These are phyloP conservation scores for Haliaeetus leucogaster DNA, from an alignment of 2,113 vertebrate species.

Conservation along the genomic window DNA sequence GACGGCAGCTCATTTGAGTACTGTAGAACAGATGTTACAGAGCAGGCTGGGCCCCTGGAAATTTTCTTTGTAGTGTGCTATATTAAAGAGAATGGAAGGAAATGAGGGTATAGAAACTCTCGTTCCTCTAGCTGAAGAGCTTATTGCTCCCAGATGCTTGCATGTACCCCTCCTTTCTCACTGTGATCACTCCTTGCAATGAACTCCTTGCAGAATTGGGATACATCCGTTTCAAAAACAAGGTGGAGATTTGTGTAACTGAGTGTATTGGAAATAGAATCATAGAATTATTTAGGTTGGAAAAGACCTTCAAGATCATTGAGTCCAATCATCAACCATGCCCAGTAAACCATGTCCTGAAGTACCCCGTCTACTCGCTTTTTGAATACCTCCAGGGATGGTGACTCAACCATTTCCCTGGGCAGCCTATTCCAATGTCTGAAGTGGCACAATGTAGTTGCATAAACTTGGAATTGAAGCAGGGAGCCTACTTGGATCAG, in stretches of 20 bases:
- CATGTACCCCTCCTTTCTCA: not conserved
- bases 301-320: no score
- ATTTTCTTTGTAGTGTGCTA: not conserved
- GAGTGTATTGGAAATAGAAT: not conserved
- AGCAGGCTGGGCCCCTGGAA: not conserved
- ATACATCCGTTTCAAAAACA: not conserved
- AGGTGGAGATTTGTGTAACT: not conserved
- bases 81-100: slow-evolving; percentile 2
- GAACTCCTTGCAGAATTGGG: not conserved
- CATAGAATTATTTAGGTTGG: no score
- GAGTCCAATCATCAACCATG: no score
- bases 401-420: no score
- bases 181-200: not conserved
- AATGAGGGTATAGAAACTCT: not conserved
- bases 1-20: not conserved
- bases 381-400: no score
- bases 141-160: not conserved
- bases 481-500: not conserved
- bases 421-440: no score
- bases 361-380: no score
- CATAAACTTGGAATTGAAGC: not conserved
- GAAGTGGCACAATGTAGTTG: not conserved
- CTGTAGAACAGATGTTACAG: not conserved
- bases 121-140: not conserved
- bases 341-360: no score